Evolutionary conservation across 2,113 vertebrate species (phyloP), one percentile per base, ranked within the genome.

Genomic region (Sylvilagus bachmani): DNA sequence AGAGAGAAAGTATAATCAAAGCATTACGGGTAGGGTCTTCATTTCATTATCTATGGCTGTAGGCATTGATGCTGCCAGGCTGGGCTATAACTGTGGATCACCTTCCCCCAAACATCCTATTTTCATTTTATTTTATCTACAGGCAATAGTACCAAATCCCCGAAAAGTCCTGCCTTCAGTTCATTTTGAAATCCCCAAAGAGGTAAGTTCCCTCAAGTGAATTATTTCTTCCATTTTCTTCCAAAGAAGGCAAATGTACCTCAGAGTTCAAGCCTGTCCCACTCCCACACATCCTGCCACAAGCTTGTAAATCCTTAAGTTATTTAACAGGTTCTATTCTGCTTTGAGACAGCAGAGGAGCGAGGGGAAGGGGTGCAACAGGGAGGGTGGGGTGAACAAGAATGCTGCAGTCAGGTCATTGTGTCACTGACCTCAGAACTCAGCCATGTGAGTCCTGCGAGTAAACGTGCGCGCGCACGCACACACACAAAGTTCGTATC

Each of bases 51-150:
- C 17, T 90, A 1, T 69, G 25, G 24, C 38, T 83, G 14, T 19
- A 81, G 66, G 24, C 75, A 79, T 0, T 44, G 3, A 51, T 0
- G 9, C 70, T 62, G 6, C n/a, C 24, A 51, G 84, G 31, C 33
- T 25, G 62, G 77, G 38, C 69, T 90, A 17, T 88, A 58, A 78
- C 69, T 16, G 3, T 24, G 4, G 36, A 27, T 69, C 5, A 12
- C 51, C n/a, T n/a, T 91, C 79, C 88, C 77, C 29, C 10, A 5
- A 53, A 80, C 83, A 89, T 49, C 62, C 51, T 55, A n/a, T 79
- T 85, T 92, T 85, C 71, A 31, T 86, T 66, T 51, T 10, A 67
- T 83, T 96, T 94, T n/a, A 14, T 44, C 55, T 64, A 25, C 67
- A 92, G 62, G 44, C 22, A 67, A 75, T 74, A 82, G 17, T 67